Percentiles rank a stretch among this genome's conserved stretches.
These are phyloP conservation scores for Rhizomys pruinosus DNA, from an alignment of 2,113 vertebrate genomes.

Conservation along the genomic window DNA sequence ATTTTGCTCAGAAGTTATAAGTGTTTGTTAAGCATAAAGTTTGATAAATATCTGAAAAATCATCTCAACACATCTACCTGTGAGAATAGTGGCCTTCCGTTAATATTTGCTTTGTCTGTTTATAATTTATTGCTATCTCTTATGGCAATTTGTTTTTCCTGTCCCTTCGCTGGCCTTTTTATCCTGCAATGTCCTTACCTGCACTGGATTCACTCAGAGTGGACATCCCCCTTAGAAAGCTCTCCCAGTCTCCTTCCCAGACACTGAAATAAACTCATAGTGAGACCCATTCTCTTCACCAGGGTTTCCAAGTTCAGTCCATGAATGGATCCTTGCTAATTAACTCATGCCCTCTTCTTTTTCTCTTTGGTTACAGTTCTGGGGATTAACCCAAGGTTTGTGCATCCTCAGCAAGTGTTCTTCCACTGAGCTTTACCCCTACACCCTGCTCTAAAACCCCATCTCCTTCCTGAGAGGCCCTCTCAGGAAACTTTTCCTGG, in stretches of 20 bases:
- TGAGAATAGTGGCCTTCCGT: constrained; percentile 19
- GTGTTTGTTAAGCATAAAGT: constrained; percentile 49
- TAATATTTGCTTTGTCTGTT: background rate
- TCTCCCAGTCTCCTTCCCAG: background rate
- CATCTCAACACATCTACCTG: constrained; percentile 5
- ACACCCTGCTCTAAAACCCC: background rate
- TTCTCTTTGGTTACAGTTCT: background rate
- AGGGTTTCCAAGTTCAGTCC: background rate
- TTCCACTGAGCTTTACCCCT: background rate
- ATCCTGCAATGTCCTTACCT: too few relatives aligned
- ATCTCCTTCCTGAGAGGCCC: background rate
- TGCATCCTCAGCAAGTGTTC: background rate
- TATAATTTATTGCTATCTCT: background rate
- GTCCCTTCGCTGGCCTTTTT: background rate
- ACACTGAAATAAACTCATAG: background rate
- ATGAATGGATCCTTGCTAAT: background rate
- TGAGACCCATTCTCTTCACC: background rate
- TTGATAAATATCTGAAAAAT: constrained; percentile 50
- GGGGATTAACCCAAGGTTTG: background rate
- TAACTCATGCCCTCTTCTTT: background rate
- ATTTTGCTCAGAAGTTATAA: constrained; percentile 42
- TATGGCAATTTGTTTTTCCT: background rate
- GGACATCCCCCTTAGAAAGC: background rate
- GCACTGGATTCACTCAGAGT: background rate
- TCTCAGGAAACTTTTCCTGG: background rate